Evolutionary conservation across 2,797 vertebrate species (phyloP).

Genomic region (Pipistrellus kuhlii): DNA sequence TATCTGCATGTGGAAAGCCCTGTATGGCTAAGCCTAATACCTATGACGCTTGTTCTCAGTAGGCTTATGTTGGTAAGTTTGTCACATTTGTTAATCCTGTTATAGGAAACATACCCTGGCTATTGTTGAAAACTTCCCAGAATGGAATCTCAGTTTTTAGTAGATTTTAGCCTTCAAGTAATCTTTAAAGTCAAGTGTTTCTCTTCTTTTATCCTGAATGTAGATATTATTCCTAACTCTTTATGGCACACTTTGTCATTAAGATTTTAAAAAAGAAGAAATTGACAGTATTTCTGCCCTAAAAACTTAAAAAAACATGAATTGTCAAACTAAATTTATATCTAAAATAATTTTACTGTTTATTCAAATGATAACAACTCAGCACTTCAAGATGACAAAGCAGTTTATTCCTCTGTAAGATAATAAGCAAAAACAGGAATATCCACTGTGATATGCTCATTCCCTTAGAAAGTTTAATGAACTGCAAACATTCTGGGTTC

Average conservation of each 20-base stretch:
- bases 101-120: not conserved
- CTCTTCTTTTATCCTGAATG: not conserved
- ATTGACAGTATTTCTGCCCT: not conserved
- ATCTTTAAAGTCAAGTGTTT: not conserved
- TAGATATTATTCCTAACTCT: not conserved
- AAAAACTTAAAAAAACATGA: not conserved
- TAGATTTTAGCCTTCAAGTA: not conserved
- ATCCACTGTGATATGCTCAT: not conserved
- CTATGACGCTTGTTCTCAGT: not conserved
- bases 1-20: not conserved
- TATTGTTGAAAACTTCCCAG: not conserved
- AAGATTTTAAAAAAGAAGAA: not conserved
- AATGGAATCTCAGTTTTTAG: not conserved
- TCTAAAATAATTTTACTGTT: not conserved
- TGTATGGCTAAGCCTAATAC: not conserved
- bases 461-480: not conserved
- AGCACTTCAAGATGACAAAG: not conserved
- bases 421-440: not conserved
- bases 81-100: not conserved
- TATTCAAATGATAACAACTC: conserved; percentile 3
- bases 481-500: not conserved
- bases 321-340: not conserved
- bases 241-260: not conserved
- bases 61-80: not conserved
- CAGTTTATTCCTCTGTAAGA: not conserved